A percentile compares a stretch with the other conserved stretches of the same genome.
phyloP scores from a whole-genome alignment of 2,888 invertebrate species.

The Ochlodes sylvanus region DNA sequence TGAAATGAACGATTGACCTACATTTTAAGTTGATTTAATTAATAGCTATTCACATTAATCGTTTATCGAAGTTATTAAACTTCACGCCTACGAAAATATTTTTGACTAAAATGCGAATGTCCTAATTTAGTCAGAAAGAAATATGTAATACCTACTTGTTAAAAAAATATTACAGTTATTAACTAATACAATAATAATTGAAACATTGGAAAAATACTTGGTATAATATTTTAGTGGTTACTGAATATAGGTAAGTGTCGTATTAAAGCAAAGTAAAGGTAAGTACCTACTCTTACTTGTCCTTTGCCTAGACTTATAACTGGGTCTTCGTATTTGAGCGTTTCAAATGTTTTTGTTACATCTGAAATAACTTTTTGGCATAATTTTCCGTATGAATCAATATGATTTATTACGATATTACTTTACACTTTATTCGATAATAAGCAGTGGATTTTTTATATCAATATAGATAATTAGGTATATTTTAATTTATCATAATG shows the following conservation, averaged over 20 bases:
- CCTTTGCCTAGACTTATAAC: too few species aligned
- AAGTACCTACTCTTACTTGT: too few species aligned
- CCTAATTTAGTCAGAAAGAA: background rate
- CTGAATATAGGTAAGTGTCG: background rate
- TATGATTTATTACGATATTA: too few species aligned
- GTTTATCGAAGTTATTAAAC: background rate
- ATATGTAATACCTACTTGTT: background rate
- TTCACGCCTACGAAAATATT: background rate
- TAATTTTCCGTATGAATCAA: too few species aligned
- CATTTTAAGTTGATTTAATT: conserved; percentile 25
- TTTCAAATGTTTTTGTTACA: too few species aligned
- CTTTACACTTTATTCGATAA: too few species aligned
- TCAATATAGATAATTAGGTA: too few species aligned
- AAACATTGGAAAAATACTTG: background rate
- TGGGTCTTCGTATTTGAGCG: too few species aligned
- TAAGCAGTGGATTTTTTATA: too few species aligned
- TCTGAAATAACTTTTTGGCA: too few species aligned
- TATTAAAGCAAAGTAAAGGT: background rate
- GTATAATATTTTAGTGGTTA: background rate
- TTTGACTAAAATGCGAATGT: background rate
- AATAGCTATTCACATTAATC: background rate
- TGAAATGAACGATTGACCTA: conserved; percentile 33
- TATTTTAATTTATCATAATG: too few species aligned
- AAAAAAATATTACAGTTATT: background rate
- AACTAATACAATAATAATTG: too few species aligned